These are phyloP conservation scores for Cyclopterus lumpus DNA, from an alignment of 2,797 vertebrate species.

Conservation along the genomic window DNA sequence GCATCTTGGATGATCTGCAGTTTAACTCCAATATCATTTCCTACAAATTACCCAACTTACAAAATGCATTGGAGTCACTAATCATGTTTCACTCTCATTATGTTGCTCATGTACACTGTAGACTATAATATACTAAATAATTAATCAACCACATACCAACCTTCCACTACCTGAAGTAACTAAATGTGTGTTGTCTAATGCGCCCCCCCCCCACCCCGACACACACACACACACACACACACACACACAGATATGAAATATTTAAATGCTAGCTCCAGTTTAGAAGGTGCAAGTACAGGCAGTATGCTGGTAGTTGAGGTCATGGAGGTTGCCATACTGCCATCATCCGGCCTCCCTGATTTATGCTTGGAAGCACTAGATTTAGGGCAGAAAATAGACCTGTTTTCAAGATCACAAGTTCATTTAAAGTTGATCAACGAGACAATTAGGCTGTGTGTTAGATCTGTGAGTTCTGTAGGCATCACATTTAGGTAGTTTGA, in stretches of 20 bases:
- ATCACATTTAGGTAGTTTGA: conserved; percentile 13
- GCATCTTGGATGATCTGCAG: not conserved
- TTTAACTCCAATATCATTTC: conserved; percentile 29
- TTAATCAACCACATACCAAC: not conserved
- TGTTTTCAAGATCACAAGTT: conserved; percentile 14
- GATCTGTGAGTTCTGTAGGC: conserved; percentile 11
- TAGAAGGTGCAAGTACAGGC: conserved; percentile 44
- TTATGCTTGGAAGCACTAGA: not conserved
- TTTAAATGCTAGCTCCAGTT: conserved; percentile 56
- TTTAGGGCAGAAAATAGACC: not conserved
- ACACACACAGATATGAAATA: conserved; percentile 57
- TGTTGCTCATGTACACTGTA: not conserved
- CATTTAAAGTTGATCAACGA: not conserved
- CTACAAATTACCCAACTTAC: conserved; percentile 37
- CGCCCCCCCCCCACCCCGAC: no score
- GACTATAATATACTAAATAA: not conserved
- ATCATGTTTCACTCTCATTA: conserved; percentile 19
- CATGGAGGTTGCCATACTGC: conserved; percentile 26
- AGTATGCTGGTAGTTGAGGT: conserved; percentile 56
- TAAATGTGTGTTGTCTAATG: no score
- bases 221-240: conserved; percentile 5
- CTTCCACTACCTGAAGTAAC: not conserved
- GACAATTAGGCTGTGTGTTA: not conserved
- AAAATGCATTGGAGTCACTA: conserved; percentile 20
- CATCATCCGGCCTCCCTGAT: not conserved